Percentiles rank a stretch among this genome's conserved stretches.
Evolutionary conservation across 1,140 invertebrate genomes (phyloP).

Genomic region (Pachyrhynchus sulphureomaculatus): DNA sequence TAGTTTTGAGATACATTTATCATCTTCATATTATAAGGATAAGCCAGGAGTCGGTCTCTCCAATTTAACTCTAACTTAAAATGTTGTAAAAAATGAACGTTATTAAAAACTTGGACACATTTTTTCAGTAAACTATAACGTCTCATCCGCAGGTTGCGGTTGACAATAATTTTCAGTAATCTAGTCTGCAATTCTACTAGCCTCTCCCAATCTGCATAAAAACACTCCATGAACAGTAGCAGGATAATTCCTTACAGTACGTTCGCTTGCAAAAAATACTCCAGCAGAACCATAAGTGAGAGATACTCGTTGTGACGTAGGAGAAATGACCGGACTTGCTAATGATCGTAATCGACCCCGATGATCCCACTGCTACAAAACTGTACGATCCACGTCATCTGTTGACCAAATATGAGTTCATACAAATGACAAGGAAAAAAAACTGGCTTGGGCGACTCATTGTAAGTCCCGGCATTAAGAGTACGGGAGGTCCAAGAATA

Average conservation of each 20-base stretch:
- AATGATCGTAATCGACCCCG: slow-evolving; percentile 94
- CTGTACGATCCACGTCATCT: slow-evolving; percentile 94
- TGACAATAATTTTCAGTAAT: slow-evolving; percentile 74
- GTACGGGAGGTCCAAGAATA: no score
- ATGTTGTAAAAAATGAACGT: no score
- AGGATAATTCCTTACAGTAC: slow-evolving; percentile 97
- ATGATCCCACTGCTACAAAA: slow-evolving; percentile 96
- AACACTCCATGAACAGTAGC: slow-evolving; percentile 98
- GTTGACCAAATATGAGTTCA: no score
- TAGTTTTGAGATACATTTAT: no score
- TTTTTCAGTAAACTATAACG: no score
- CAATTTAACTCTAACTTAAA: no score
- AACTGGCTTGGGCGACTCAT: no score
- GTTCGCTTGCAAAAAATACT: slow-evolving; percentile 94
- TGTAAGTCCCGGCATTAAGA: no score
- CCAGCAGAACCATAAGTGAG: slow-evolving; percentile 56
- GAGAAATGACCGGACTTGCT: slow-evolving; percentile 81
- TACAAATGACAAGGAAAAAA: no score
- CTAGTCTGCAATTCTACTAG: slow-evolving; percentile 90
- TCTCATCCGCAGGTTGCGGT: slow-evolving; percentile 49
- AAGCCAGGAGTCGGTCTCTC: no score
- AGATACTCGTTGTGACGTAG: slow-evolving; percentile 46
- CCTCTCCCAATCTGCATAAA: slow-evolving; percentile 91
- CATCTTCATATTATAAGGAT: no score
- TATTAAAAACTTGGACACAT: no score